These are phyloP conservation scores for Machimus atricapillus DNA, from an alignment of 2,888 invertebrate genomes.

Conservation along the genomic window DNA sequence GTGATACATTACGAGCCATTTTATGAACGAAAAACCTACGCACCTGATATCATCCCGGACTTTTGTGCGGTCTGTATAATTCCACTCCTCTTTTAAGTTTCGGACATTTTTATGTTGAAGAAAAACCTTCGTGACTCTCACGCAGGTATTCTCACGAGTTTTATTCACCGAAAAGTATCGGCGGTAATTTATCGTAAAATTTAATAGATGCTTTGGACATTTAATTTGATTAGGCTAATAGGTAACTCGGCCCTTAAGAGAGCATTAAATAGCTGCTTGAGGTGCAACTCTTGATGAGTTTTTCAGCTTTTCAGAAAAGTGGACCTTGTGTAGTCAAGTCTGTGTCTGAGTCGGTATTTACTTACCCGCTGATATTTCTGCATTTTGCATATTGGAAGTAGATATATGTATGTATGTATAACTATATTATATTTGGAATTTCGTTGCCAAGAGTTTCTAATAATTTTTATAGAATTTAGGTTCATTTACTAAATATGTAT, in stretches of 20 bases:
- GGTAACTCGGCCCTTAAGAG: not conserved
- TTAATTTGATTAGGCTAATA: conserved; percentile 12
- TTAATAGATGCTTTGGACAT: conserved; percentile 1
- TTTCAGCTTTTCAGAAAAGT: not conserved
- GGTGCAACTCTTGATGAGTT: not conserved
- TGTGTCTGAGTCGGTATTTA: not conserved
- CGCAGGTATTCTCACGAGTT: conserved; percentile 23
- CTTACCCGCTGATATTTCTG: no score
- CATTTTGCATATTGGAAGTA: no score
- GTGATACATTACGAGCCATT: not conserved
- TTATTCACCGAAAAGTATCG: not conserved
- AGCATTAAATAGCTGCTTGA: not conserved
- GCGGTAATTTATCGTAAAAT: not conserved
- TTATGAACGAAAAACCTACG: conserved; percentile 3
- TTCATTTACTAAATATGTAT: no score
- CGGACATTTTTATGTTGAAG: not conserved
- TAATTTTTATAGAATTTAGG: no score
- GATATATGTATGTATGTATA: no score
- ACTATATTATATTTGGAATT: no score
- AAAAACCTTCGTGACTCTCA: not conserved
- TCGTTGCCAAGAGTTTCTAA: not conserved
- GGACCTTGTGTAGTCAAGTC: not conserved
- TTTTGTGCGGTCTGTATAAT: not conserved
- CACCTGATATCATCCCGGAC: not conserved
- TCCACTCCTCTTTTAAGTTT: not conserved